Evolutionary conservation across 2,888 invertebrate genomes (phyloP).

Genomic region (Volucella bombylans): DNA sequence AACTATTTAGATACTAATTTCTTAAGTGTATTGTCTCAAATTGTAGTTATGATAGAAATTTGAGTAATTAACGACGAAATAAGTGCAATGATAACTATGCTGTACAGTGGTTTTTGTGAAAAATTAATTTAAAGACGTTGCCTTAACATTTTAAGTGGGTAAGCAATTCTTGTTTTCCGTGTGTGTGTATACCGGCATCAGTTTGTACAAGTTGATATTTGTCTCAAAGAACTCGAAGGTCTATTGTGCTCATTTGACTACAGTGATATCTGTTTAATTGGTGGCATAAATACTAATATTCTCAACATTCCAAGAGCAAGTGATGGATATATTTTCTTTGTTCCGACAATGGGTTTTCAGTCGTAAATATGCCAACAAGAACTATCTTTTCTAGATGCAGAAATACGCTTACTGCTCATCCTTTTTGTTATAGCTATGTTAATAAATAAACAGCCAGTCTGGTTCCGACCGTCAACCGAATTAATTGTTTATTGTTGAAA

Average conservation of each 20-base stretch:
- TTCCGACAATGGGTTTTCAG: constrained; percentile 5
- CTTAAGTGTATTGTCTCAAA: too few relatives aligned
- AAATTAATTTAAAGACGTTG: background rate
- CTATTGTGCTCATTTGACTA: background rate
- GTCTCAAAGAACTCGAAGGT: background rate
- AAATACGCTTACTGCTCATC: background rate
- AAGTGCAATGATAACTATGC: too few relatives aligned
- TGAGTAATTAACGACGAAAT: too few relatives aligned
- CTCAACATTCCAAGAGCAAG: background rate
- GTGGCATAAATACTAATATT: constrained; percentile 10
- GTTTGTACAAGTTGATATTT: constrained; percentile 2
- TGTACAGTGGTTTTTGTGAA: too few relatives aligned
- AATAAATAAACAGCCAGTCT: too few relatives aligned
- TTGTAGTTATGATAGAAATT: too few relatives aligned
- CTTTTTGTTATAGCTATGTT: too few relatives aligned
- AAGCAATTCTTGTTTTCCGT: background rate
- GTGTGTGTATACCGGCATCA: constrained; percentile 2
- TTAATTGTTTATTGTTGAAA: too few relatives aligned
- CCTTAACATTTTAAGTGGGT: background rate
- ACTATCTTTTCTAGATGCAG: background rate
- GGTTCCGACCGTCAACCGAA: too few relatives aligned
- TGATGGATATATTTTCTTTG: background rate
- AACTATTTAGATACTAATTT: too few relatives aligned
- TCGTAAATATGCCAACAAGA: background rate
- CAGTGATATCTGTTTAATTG: constrained; percentile 1